phyloP scores from a whole-genome alignment of 1,140 invertebrate genomes.

The Drosophila mayri region DNA sequence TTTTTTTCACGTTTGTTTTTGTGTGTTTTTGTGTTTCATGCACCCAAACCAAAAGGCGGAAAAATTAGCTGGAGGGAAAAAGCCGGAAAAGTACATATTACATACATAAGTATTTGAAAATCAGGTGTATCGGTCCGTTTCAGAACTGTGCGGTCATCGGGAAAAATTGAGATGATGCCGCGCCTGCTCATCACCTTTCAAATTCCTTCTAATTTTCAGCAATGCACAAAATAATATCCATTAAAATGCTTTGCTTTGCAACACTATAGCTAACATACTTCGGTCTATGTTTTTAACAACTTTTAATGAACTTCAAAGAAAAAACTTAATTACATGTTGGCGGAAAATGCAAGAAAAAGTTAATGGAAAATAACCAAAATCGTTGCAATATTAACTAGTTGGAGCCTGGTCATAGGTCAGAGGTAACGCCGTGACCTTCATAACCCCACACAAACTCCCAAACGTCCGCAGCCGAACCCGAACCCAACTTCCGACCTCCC shows the following conservation, averaged over 20 bases:
- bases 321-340: background rate
- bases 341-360: background rate
- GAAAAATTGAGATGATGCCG: conserved; percentile 3
- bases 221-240: background rate
- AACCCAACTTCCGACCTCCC: background rate
- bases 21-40: conserved; percentile 20
- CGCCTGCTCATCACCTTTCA: background rate
- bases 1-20: conserved; percentile 7
- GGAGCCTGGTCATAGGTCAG: conserved; percentile 7
- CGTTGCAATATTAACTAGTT: background rate
- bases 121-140: background rate
- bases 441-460: background rate
- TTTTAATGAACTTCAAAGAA: background rate
- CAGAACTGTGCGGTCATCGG: conserved; percentile 6
- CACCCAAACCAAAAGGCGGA: conserved; percentile 1
- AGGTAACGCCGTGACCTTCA: conserved; percentile 23
- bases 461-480: background rate
- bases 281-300: background rate
- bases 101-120: background rate
- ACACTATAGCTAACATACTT: conserved; percentile 10
- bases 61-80: conserved; percentile 10
- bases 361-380: background rate
- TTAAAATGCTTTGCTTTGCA: background rate
- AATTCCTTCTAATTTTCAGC: background rate
- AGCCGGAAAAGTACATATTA: background rate